A percentile compares a stretch with the other conserved stretches of the same genome.
Evolutionary conservation across 2,888 invertebrate species (phyloP).

Genomic region (Ligdia adustata): DNA sequence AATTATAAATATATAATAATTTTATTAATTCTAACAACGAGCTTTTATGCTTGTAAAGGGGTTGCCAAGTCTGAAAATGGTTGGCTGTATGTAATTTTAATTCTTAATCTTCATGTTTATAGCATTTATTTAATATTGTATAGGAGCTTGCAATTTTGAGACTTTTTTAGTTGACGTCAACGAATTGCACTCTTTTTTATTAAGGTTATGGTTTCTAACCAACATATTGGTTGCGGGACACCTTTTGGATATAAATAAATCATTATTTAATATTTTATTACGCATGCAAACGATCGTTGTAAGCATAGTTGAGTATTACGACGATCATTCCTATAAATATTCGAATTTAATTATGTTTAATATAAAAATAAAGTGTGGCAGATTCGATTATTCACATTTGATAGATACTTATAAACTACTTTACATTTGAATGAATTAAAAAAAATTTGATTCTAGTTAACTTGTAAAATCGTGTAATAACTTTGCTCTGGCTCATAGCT

Average conservation of each 20-base stretch:
- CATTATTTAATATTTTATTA: slow-evolving; percentile 38
- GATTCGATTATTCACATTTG: too few relatives aligned
- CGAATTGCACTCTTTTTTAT: slow-evolving; percentile 38
- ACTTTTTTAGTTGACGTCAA: slow-evolving; percentile 8
- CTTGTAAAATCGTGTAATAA: too few relatives aligned
- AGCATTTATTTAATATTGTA: slow-evolving; percentile 23
- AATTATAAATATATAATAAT: too few relatives aligned
- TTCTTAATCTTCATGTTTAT: slow-evolving; percentile 9
- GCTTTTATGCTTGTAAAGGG: too few relatives aligned
- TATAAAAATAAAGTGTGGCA: too few relatives aligned
- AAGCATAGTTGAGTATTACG: slow-evolving; percentile 55
- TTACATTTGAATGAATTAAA: too few relatives aligned
- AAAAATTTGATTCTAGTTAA: too few relatives aligned
- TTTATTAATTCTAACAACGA: too few relatives aligned
- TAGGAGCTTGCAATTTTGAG: slow-evolving; percentile 18
- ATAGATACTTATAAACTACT: too few relatives aligned
- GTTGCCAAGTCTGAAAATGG: slow-evolving; percentile 11
- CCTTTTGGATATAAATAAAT: slow-evolving; percentile 41
- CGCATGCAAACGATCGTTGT: slow-evolving; percentile 60
- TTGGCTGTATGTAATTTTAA: slow-evolving; percentile 9
- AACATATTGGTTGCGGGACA: slow-evolving; percentile 58
- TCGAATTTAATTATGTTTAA: slow-evolving; percentile 65
- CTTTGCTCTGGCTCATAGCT: too few relatives aligned
- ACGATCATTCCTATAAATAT: slow-evolving; percentile 71
- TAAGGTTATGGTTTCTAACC: slow-evolving; percentile 61